Conservation (phyloP, 2,113 vertebrate genomes). For the Cinclus mexicanus region DNA sequence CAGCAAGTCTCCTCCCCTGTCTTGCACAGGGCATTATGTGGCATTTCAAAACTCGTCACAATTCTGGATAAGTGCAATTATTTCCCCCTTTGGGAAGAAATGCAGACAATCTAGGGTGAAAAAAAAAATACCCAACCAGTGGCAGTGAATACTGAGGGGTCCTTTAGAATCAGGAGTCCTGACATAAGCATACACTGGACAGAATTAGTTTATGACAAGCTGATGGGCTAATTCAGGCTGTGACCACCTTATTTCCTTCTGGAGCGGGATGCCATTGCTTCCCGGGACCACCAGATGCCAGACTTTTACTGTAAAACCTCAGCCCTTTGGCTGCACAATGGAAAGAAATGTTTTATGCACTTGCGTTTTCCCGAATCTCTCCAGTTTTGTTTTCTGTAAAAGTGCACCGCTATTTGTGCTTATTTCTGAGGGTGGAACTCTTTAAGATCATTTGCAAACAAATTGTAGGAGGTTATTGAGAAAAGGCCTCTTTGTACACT, state of each 20-base stretch:
- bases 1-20: background rate
- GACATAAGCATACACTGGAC: background rate
- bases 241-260: background rate
- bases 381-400: background rate
- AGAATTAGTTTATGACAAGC: background rate
- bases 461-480: background rate
- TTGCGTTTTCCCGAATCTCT: background rate
- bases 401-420: rapidly evolving
- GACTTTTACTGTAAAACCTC: constrained; percentile 74
- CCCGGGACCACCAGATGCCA: constrained; percentile 78
- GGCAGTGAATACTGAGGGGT: background rate
- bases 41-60: background rate
- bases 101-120: background rate
- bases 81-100: background rate
- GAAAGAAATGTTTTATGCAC: background rate
- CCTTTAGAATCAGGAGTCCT: background rate
- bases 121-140: background rate
- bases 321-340: background rate
- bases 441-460: background rate
- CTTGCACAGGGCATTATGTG: background rate
- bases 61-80: rapidly evolving
- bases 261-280: constrained; percentile 5
- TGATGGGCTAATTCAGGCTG: background rate
- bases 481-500: background rate
- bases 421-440: background rate